Evolutionary conservation across 1,140 invertebrate genomes (phyloP).

Genomic region (Drosophila subpulchrella): DNA sequence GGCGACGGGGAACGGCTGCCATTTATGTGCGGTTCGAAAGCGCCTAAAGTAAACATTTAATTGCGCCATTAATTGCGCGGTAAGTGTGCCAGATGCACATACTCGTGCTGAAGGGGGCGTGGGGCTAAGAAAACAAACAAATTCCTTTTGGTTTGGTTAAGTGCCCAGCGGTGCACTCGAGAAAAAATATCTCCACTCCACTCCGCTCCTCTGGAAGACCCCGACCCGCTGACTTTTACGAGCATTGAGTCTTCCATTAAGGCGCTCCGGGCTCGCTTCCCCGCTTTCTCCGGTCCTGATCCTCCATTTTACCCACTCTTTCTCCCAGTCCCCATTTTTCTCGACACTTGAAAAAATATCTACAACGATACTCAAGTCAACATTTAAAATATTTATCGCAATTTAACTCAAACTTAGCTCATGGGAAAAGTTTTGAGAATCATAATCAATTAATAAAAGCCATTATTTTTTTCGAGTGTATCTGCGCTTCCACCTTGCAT

Average conservation of each 20-base stretch:
- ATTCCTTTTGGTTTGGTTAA: constrained; percentile 67
- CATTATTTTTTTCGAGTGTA: constrained; percentile 4
- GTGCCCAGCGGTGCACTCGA: constrained; percentile 72
- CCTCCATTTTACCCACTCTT: constrained; percentile 7
- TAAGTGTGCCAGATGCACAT: constrained; percentile 81
- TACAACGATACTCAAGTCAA: background rate
- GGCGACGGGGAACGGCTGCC: constrained; percentile 39
- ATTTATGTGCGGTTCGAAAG: constrained; percentile 69
- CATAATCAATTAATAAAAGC: background rate
- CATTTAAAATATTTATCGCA: background rate
- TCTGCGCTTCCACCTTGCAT: constrained; percentile 32
- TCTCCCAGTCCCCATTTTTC: constrained; percentile 1
- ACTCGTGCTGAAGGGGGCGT: constrained; percentile 17
- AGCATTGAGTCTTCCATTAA: constrained; percentile 71
- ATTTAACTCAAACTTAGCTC: no score
- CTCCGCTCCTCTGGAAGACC: constrained; percentile 8
- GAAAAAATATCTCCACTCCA: constrained; percentile 3
- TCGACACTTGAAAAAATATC: background rate
- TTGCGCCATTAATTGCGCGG: constrained; percentile 79
- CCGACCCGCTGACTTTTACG: constrained; percentile 66
- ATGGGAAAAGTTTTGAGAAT: background rate
- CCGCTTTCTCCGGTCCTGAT: constrained; percentile 28
- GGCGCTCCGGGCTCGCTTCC: constrained; percentile 40
- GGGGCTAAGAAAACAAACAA: constrained; percentile 69
- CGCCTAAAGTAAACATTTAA: constrained; percentile 82